Conservation (phyloP, 2,888 invertebrate genomes). For the Acrobeloides nanus region DNA sequence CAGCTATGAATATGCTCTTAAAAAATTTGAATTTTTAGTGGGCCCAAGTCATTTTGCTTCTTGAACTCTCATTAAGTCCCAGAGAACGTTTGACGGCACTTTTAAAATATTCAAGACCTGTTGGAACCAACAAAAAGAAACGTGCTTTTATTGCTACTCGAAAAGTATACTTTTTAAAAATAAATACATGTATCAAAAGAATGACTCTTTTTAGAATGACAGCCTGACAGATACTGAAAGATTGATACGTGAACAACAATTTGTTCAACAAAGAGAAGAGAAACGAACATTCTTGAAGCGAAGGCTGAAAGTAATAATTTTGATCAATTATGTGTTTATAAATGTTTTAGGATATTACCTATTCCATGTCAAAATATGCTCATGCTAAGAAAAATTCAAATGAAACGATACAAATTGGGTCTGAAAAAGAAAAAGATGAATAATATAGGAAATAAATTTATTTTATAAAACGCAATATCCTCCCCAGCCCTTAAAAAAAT, state of each 20-base stretch:
- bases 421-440: too few relatives aligned
- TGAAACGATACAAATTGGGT: too few relatives aligned
- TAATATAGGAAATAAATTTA: too few relatives aligned
- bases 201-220: slow-evolving; percentile 13
- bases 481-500: too few relatives aligned
- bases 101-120: slow-evolving; percentile 84
- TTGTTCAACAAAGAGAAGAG: slow-evolving; percentile 20
- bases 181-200: neutral
- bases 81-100: slow-evolving; percentile 75
- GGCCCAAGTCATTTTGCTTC: slow-evolving; percentile 92
- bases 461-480: too few relatives aligned
- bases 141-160: slow-evolving; percentile 48
- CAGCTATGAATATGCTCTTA: too few relatives aligned
- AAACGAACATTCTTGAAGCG: slow-evolving; percentile 24
- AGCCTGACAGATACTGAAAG: slow-evolving; percentile 23
- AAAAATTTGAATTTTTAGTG: slow-evolving; percentile 63
- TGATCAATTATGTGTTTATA: too few relatives aligned
- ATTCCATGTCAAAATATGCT: too few relatives aligned
- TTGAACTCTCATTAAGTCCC: slow-evolving; percentile 87
- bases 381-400: too few relatives aligned
- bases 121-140: slow-evolving; percentile 47
- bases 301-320: slow-evolving; percentile 23
- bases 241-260: slow-evolving; percentile 21
- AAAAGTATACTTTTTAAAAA: slow-evolving; percentile 17
- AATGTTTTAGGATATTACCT: too few relatives aligned